These are phyloP conservation scores for Theretra japonica DNA, from an alignment of 2,888 invertebrate species.

Conservation along the genomic window DNA sequence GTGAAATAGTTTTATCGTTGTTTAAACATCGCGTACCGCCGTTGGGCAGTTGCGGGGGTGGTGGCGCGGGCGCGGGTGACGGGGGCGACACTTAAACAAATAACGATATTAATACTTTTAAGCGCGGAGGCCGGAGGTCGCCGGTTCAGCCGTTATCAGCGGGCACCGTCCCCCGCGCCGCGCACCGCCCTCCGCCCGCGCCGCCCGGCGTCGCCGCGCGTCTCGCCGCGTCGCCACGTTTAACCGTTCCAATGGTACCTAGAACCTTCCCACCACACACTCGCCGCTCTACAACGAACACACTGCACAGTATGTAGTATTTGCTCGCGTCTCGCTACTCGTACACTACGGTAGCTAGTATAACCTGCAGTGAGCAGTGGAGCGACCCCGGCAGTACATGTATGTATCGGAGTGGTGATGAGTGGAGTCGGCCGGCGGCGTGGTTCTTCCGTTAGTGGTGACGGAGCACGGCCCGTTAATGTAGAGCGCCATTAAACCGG, in stretches of 20 bases:
- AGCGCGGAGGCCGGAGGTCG: slow-evolving; percentile 67
- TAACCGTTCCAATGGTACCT: not conserved
- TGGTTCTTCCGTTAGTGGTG: not conserved
- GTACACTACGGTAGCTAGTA: too few relatives aligned
- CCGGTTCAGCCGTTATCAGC: slow-evolving; percentile 63
- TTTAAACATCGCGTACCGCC: slow-evolving; percentile 23
- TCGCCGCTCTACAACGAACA: not conserved
- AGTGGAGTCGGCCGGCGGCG: too few relatives aligned
- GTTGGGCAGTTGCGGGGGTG: slow-evolving; percentile 23
- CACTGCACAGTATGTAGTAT: too few relatives aligned
- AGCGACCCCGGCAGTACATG: too few relatives aligned
- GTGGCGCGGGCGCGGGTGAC: slow-evolving; percentile 33
- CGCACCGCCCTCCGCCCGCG: slow-evolving; percentile 32
- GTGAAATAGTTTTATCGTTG: slow-evolving; percentile 27
- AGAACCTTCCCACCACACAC: not conserved
- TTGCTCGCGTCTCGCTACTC: too few relatives aligned
- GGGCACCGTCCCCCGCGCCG: slow-evolving; percentile 37
- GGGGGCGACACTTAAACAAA: slow-evolving; percentile 56
- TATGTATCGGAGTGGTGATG: too few relatives aligned
- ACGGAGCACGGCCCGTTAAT: slow-evolving; percentile 1
- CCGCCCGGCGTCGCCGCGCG: not conserved
- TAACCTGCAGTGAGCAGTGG: too few relatives aligned
- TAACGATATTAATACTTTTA: slow-evolving; percentile 66
- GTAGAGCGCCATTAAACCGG: slow-evolving; percentile 15
- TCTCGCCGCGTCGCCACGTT: slow-evolving; percentile 25